These are phyloP conservation scores for Mastigias papua DNA, from an alignment of 30 jellyfish, hydroid and myxozoan species.

Conservation along the genomic window DNA sequence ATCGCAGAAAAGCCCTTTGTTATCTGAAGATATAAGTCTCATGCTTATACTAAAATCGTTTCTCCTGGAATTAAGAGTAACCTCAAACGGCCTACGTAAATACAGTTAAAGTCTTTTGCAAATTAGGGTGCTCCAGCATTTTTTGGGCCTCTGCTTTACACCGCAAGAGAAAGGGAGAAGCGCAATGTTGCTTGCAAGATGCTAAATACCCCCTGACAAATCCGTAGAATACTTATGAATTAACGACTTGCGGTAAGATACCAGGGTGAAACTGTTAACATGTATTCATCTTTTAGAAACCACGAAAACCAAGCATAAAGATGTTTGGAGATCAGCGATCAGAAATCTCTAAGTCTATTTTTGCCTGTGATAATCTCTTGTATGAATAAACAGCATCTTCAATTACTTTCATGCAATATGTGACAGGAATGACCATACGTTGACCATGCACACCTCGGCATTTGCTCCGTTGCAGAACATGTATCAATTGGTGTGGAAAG, in stretches of 20 bases:
- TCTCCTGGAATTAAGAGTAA: no score
- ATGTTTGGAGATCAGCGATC: background rate
- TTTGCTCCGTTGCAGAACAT: no score
- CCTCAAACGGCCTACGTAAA: no score
- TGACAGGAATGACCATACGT: background rate
- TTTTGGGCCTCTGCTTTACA: no score
- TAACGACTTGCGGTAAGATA: background rate
- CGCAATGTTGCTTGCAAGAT: background rate
- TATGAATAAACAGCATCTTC: background rate
- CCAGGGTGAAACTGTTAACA: background rate
- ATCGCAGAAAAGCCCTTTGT: no score
- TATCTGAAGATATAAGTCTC: no score
- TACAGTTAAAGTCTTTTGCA: no score
- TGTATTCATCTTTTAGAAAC: background rate
- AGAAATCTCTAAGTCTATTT: background rate
- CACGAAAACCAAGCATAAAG: background rate
- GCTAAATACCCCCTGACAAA: background rate
- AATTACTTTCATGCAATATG: background rate
- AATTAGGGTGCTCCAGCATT: no score
- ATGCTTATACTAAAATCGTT: no score
- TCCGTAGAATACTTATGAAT: background rate
- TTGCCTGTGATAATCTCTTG: constrained; percentile 5
- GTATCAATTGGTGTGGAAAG: no score
- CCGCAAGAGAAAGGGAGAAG: no score
- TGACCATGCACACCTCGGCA: background rate